Evolutionary conservation across 2,113 vertebrate species (phyloP), one percentile per base, ranked within the genome.

Genomic region (Actenoides hombroni): DNA sequence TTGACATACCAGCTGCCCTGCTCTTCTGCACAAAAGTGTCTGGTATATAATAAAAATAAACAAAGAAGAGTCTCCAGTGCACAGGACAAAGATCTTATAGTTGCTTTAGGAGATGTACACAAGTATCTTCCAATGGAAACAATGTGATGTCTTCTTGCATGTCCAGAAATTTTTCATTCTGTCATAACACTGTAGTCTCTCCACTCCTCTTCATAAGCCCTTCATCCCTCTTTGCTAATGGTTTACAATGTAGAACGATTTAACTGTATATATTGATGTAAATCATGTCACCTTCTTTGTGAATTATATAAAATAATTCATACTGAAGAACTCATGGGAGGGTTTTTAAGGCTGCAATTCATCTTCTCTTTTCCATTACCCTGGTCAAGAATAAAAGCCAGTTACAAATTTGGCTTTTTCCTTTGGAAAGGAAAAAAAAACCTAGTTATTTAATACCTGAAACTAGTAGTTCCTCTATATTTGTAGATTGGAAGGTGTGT

Each of bases 361-460:
- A 89, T 97, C 95, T 96, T 88, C 49, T 51, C 84, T 92, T 96
- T 97, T 97, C 96, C 96, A 97, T 97, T 95, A 95, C 78, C 23
- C 54, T 67, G 70, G 40, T 88, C 74, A 95, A 92, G 77, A 94
- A 91, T 94, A 96, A 95, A 96, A 94, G n/a, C 91, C 88, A 96
- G 94, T 94, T 85, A 94, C 23, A 77, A 91, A 87, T 94, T 80
- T 74, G 37, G 57, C 61, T 89, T 42, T 83, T 92, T 94, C 29
- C 7, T 79, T 83, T 1, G 26, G 83, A 95, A 86, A 79, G n/a
- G 69, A 54, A 91, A 95, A 91, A 94, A 94, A 93, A 85, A 28
- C 35, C 44, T 40, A 46, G n/a, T n/a, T 87, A 89, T 89, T 94
- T 57, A 90, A 42, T 91, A 96, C 31, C 65, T 81, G 83, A 84